phyloP scores from a whole-genome alignment of 2,797 vertebrate genomes.

The Petrocephalus sullivani region DNA sequence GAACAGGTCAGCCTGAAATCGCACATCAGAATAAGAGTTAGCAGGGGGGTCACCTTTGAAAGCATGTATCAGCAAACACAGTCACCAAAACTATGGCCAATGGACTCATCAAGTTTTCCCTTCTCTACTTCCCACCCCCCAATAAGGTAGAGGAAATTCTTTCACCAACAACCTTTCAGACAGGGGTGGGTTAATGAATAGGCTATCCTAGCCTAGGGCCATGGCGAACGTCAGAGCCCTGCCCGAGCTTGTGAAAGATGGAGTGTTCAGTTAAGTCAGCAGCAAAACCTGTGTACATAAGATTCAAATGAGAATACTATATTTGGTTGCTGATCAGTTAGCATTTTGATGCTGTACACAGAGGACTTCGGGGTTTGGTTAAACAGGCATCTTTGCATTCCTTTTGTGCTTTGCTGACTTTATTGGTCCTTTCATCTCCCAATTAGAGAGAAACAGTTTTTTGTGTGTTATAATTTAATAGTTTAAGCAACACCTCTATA shows the following conservation, averaged over 20 bases:
- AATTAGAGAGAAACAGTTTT: neutral
- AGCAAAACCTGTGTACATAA: neutral
- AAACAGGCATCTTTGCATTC: neutral
- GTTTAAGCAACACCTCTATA: neutral
- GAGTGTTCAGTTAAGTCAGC: neutral
- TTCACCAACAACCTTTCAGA: neutral
- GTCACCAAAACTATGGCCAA: too few relatives aligned
- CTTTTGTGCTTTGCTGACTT: neutral
- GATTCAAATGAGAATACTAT: neutral
- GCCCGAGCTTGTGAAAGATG: neutral
- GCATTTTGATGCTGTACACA: neutral
- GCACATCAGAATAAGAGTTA: neutral
- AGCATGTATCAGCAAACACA: neutral
- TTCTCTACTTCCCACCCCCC: too few relatives aligned
- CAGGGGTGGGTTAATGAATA: neutral
- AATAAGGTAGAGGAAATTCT: neutral
- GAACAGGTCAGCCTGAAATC: slow-evolving; percentile 48
- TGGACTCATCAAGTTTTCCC: neutral
- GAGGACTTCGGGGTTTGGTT: neutral
- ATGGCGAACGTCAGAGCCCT: neutral
- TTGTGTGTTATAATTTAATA: neutral
- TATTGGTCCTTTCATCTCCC: neutral
- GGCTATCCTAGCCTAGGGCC: neutral
- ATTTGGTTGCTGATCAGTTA: neutral
- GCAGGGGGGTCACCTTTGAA: neutral